phyloP scores from a whole-genome alignment of 35 echinoderm and acorn worm species.

The Patiria miniata region DNA sequence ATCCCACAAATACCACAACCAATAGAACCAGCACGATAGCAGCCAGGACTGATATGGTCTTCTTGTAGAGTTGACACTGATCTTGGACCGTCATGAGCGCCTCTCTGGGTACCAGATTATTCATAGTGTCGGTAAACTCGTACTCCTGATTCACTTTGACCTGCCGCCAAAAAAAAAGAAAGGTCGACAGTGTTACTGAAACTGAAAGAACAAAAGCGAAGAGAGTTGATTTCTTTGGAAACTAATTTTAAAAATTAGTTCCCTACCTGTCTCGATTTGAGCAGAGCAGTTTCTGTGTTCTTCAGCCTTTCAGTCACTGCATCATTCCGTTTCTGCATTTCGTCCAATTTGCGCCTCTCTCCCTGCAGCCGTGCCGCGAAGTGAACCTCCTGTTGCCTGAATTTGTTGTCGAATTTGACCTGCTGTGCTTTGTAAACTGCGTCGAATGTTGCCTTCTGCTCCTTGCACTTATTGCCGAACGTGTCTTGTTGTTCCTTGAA shows the following conservation, averaged over 20 bases:
- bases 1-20: not conserved
- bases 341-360: not conserved
- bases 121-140: not conserved
- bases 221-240: not conserved
- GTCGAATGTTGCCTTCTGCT: not conserved
- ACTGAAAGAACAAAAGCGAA: not conserved
- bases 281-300: not conserved
- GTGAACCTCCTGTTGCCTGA: not conserved
- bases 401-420: not conserved
- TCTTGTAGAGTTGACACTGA: not conserved
- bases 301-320: not conserved
- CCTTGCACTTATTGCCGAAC: not conserved
- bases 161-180: not conserved
- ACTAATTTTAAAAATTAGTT: not conserved
- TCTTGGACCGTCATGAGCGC: not conserved
- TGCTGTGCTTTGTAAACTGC: not conserved
- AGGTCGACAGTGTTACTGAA: not conserved
- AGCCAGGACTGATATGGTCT: not conserved
- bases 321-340: not conserved
- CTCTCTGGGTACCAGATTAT: not conserved
- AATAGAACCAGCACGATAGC: not conserved
- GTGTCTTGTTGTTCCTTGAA: not conserved
- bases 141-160: constrained; percentile 15
- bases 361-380: not conserved
- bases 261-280: not conserved